phyloP scores from a whole-genome alignment of 2,113 vertebrate genomes.

The Xenus cinereus region DNA sequence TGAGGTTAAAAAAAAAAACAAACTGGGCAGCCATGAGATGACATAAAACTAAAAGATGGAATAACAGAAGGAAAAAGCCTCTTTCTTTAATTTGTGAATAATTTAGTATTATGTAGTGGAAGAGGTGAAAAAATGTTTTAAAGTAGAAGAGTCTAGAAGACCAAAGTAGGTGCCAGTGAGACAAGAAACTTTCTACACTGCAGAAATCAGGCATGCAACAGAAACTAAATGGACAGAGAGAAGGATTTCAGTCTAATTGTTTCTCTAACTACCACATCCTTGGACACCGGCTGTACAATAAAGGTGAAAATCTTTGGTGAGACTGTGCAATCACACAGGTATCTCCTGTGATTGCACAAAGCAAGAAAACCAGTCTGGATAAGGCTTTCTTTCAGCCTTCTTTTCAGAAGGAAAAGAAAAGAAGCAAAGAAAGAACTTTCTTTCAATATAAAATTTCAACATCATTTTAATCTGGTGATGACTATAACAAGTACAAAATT shows the following conservation, averaged over 20 bases:
- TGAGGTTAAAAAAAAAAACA: background rate
- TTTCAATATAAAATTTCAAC: background rate
- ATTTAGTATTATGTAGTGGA: background rate
- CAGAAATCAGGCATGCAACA: background rate
- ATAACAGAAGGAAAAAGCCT: background rate
- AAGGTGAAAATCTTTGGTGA: background rate
- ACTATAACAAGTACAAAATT: background rate
- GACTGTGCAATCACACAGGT: no score
- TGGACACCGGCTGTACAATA: background rate
- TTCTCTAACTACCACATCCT: background rate
- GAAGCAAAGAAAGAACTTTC: background rate
- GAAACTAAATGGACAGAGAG: background rate
- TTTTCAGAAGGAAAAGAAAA: background rate
- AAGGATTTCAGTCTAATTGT: background rate
- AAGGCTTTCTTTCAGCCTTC: background rate
- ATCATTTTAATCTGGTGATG: background rate
- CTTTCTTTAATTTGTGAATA: background rate
- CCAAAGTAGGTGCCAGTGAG: background rate
- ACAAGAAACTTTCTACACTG: background rate
- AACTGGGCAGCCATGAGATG: background rate
- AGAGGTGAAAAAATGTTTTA: background rate
- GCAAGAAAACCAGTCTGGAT: background rate
- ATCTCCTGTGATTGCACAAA: background rate
- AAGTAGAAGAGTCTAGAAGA: background rate
- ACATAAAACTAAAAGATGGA: background rate